These are phyloP conservation scores for Drosophila truncata DNA, from an alignment of 1,140 invertebrate species.

Conservation along the genomic window DNA sequence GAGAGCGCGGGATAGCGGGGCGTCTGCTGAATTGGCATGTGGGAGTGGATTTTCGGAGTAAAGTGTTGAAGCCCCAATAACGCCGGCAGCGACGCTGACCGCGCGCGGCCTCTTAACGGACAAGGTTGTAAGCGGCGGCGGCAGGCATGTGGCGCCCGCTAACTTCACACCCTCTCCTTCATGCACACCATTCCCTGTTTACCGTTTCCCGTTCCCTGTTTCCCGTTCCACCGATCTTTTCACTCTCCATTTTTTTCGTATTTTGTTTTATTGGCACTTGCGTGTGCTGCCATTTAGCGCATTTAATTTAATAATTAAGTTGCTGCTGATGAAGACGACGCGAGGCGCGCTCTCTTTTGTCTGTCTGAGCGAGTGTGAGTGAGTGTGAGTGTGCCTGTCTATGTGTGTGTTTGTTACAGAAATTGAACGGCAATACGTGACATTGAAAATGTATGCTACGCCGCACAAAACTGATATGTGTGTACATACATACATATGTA, in stretches of 20 bases:
- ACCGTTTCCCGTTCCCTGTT: conserved; percentile 12
- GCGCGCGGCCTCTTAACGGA: conserved; percentile 58
- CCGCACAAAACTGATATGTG: conserved; percentile 19
- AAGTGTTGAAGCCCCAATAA: conserved; percentile 24
- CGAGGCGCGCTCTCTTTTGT: conserved; percentile 40
- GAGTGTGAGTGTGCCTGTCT: not conserved
- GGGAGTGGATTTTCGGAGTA: conserved; percentile 39
- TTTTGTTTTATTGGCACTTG: conserved; percentile 78
- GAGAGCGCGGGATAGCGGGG: not conserved
- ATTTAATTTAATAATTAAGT: conserved; percentile 84
- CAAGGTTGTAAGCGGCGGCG: conserved; percentile 79
- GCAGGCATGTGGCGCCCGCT: conserved; percentile 42
- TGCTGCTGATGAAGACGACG: conserved; percentile 72
- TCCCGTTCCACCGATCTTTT: too few relatives aligned
- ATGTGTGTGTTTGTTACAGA: conserved; percentile 29
- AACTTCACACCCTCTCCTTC: not conserved
- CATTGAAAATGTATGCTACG: conserved; percentile 64
- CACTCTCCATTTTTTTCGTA: conserved; percentile 59
- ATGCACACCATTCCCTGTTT: not conserved
- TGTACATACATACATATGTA: conserved; percentile 2
- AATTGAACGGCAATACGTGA: conserved; percentile 53
- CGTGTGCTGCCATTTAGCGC: conserved; percentile 82
- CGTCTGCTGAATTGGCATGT: conserved; percentile 21
- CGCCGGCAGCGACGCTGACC: conserved; percentile 13
- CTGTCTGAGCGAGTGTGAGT: not conserved